Evolutionary conservation across 2,797 vertebrate genomes (phyloP), one percentile per base, ranked within the genome.

Genomic region (Mus spretus): DNA sequence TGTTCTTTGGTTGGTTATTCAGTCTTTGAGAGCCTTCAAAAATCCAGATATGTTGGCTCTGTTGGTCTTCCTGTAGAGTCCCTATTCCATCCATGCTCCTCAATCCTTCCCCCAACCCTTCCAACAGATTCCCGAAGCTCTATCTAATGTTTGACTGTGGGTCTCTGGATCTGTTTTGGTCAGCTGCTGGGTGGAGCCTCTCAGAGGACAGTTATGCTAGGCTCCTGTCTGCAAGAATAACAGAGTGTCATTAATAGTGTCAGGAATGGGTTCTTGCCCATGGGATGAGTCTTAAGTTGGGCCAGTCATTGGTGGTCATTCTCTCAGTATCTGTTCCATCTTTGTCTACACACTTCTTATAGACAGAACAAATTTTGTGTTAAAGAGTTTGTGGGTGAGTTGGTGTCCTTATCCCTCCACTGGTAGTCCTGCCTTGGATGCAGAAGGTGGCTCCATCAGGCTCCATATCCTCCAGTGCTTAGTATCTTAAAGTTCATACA

Each of bases 401-500:
- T 37, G 70, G 19, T 37, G n/a, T 22, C 70, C 17, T 72, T 72
- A 37, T 37, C n/a, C 8, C 8, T 37, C 70, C 70, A 72, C 17
- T 37, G 34, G n/a, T 37, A 72, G n/a, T 72, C 17, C n/a, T 72
- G 8, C 70, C 70, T 20, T 10, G 19, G 70, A 37, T 72, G 10
- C 17, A 72, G 67, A 37, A 72, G n/a, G 70, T 37, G 8, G 70
- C n/a, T 17, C 37, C 15, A 37, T 72, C 8, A 37, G 70, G 19
- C 17, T 37, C n/a, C n/a, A 10, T 72, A 37, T 20, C 19, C 17
- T 37, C n/a, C 34, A 37, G 17, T 20, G n/a, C 8, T 94, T 89
- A 95, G 84, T 83, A 93, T 79, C 74, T 96, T 89, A 55, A 90
- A 70, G 24, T 93, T 83, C 67, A 84, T n/a, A 78, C 53, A n/a